Conservation (phyloP, 2,888 invertebrate genomes). For the Ormyrus labotus region DNA sequence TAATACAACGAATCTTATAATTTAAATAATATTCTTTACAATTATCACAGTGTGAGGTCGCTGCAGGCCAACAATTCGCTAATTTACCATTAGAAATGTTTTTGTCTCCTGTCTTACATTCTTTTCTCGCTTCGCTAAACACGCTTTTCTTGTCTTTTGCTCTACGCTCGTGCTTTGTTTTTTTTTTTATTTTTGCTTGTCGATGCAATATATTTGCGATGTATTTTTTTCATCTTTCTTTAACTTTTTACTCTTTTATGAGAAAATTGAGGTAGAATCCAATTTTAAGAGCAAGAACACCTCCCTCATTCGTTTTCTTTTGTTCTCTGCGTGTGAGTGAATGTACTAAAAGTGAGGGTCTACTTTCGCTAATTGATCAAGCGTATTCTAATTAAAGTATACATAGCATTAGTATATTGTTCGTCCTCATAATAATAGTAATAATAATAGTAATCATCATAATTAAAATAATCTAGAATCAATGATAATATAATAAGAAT, state of each 20-base stretch:
- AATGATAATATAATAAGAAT: slow-evolving; percentile 56
- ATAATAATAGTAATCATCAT: slow-evolving; percentile 57
- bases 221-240: slow-evolving; percentile 19
- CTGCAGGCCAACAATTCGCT: slow-evolving; percentile 68
- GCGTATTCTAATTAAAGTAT: slow-evolving; percentile 70
- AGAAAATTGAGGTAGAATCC: slow-evolving; percentile 72
- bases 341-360: slow-evolving; percentile 72
- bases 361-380: slow-evolving; percentile 70
- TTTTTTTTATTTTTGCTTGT: slow-evolving; percentile 10
- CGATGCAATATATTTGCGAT: slow-evolving; percentile 38
- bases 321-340: slow-evolving; percentile 53
- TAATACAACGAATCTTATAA: slow-evolving; percentile 70
- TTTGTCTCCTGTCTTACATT: slow-evolving; percentile 51
- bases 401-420: slow-evolving; percentile 68
- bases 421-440: slow-evolving; percentile 63
- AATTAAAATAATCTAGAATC: slow-evolving; percentile 61
- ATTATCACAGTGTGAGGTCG: slow-evolving; percentile 75
- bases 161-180: slow-evolving; percentile 36
- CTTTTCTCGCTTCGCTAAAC: slow-evolving; percentile 31
- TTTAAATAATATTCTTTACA: slow-evolving; percentile 74
- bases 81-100: slow-evolving; percentile 57
- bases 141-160: slow-evolving; percentile 44
- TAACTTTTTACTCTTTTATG: slow-evolving; percentile 59
- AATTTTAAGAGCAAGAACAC: slow-evolving; percentile 67
- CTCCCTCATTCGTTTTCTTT: slow-evolving; percentile 47